Percentiles rank a stretch among this genome's conserved stretches.
These are phyloP conservation scores for Lithodes maja DNA, from an alignment of 2,888 invertebrate genomes.

Conservation along the genomic window DNA sequence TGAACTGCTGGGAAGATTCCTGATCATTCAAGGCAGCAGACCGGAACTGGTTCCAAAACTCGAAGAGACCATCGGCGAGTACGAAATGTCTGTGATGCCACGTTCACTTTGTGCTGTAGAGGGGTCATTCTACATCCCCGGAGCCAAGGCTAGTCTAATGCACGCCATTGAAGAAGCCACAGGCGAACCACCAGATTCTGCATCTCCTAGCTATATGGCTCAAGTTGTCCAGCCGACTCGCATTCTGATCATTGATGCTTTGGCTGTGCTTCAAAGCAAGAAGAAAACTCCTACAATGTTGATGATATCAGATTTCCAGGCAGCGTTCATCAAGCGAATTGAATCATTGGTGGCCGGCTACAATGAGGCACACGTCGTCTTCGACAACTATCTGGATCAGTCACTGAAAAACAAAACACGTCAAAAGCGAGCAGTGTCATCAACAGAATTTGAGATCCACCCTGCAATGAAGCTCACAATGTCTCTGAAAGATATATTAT, in stretches of 20 bases:
- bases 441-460: slow-evolving; percentile 6
- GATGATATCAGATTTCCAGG: slow-evolving; percentile 12
- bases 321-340: slow-evolving; percentile 10
- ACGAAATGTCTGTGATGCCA: slow-evolving; percentile 18
- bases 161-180: slow-evolving; percentile 8
- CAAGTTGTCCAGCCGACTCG: background rate
- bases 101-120: slow-evolving; percentile 7
- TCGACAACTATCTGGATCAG: slow-evolving; percentile 14
- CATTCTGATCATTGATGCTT: slow-evolving; percentile 7
- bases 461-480: slow-evolving; percentile 7
- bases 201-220: slow-evolving; percentile 2
- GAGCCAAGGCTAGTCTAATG: slow-evolving; percentile 8
- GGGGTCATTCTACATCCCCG: slow-evolving; percentile 26
- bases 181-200: too few species aligned
- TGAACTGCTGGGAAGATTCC: slow-evolving; percentile 33
- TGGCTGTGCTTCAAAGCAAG: slow-evolving; percentile 3
- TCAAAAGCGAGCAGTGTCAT: slow-evolving; percentile 3
- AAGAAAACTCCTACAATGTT: slow-evolving; percentile 16
- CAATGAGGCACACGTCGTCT: slow-evolving; percentile 1
- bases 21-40: slow-evolving; percentile 36
- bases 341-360: background rate
- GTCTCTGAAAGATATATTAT: slow-evolving; percentile 18
- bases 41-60: slow-evolving; percentile 34
- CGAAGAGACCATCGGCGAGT: slow-evolving; percentile 20
- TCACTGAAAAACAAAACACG: slow-evolving; percentile 14